These are phyloP conservation scores for Lates calcarifer DNA, from an alignment of 2,113 vertebrate species.

Conservation along the genomic window DNA sequence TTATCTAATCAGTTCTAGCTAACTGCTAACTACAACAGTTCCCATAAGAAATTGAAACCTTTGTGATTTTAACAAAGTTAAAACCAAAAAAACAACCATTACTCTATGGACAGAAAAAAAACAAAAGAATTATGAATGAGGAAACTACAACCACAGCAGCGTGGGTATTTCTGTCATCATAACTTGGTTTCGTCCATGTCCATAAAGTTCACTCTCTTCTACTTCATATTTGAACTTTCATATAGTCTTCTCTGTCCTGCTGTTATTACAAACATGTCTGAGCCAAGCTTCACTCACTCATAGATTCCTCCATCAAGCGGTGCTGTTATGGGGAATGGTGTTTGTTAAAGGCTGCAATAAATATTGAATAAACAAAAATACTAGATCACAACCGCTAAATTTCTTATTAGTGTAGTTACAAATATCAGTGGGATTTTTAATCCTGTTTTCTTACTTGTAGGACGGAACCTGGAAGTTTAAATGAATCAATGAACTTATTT, in stretches of 20 bases:
- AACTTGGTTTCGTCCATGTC: too few species aligned
- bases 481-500: too few species aligned
- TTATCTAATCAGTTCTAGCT: neutral
- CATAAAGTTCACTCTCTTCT: too few species aligned
- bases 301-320: too few species aligned
- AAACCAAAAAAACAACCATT: too few species aligned
- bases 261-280: neutral
- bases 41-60: neutral
- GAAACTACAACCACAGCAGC: neutral
- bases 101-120: neutral
- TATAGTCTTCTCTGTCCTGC: neutral
- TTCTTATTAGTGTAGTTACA: neutral
- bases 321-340: neutral
- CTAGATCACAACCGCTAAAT: too few species aligned
- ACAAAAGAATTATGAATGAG: neutral
- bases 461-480: neutral
- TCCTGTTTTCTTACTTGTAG: too few species aligned
- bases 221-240: too few species aligned
- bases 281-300: neutral
- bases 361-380: neutral
- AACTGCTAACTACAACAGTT: neutral
- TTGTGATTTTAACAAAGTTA: neutral
- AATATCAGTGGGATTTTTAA: neutral
- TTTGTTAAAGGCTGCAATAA: neutral
- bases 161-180: too few species aligned